phyloP scores from a whole-genome alignment of 37 sponge, comb jelly and placozoan species.

The Bolinopsis microptera region DNA sequence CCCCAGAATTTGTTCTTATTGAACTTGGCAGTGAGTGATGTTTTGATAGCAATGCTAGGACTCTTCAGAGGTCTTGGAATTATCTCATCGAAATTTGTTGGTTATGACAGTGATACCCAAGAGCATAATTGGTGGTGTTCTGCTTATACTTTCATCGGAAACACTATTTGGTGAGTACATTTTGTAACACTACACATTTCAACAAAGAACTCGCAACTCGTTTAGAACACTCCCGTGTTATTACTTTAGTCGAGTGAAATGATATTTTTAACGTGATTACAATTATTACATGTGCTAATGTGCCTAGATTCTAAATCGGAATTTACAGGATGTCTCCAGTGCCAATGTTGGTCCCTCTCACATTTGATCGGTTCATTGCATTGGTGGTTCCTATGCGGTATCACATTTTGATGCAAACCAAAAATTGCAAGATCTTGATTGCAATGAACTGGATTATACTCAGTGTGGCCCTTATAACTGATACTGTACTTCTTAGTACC shows the following conservation, averaged over 20 bases:
- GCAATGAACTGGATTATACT: not conserved
- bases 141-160: conserved; percentile 14
- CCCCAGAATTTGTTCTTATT: conserved; percentile 32
- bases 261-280: too few relatives aligned
- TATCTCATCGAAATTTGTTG: not conserved
- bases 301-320: too few relatives aligned
- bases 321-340: not conserved
- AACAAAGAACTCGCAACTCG: too few relatives aligned
- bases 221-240: too few relatives aligned
- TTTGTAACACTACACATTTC: too few relatives aligned
- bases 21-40: conserved; percentile 30
- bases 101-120: not conserved
- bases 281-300: too few relatives aligned
- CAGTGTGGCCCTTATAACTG: not conserved
- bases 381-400: not conserved
- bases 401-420: not conserved
- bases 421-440: not conserved
- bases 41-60: conserved; percentile 18
- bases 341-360: not conserved
- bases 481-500: not conserved
- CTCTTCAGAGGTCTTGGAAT: conserved; percentile 1
- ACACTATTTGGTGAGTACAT: conserved; percentile 1
- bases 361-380: conserved; percentile 3
- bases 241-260: too few relatives aligned
- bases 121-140: conserved; percentile 9